A percentile compares a stretch with the other conserved stretches of the same genome.
Evolutionary conservation across 2,113 vertebrate genomes (phyloP).

Genomic region (Pelodiscus sinensis): DNA sequence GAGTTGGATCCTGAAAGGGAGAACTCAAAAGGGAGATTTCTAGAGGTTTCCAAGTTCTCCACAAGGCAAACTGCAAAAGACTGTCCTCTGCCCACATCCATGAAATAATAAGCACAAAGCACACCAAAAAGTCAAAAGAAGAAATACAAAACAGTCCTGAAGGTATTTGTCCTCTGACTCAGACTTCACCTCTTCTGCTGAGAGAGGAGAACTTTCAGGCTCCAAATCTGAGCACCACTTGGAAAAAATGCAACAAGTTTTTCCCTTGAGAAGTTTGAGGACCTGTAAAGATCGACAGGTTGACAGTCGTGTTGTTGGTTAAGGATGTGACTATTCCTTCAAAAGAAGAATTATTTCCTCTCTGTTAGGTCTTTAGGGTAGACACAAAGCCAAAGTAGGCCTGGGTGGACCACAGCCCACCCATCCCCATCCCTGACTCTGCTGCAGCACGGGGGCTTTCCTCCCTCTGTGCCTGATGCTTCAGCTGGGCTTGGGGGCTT

Average conservation of each 20-base stretch:
- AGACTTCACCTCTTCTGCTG: neutral
- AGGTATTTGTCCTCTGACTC: neutral
- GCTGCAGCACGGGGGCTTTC: no score
- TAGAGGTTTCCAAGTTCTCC: neutral
- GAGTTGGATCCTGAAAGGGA: neutral
- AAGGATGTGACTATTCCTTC: no score
- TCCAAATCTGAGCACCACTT: neutral
- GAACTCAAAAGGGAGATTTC: neutral
- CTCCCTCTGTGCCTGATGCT: no score
- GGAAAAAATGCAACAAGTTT: neutral
- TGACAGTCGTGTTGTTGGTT: no score
- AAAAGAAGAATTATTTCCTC: no score
- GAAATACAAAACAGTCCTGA: neutral
- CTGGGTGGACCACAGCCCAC: no score
- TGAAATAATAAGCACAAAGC: neutral
- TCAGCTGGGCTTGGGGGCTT: no score
- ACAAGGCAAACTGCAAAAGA: neutral
- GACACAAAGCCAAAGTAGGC: no score
- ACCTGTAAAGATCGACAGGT: no score
- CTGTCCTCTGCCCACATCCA: neutral
- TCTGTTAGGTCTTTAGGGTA: no score
- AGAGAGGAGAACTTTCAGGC: neutral
- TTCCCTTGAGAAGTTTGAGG: no score
- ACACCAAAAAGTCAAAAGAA: neutral
- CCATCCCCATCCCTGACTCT: no score